Evolutionary conservation across 2,113 vertebrate genomes (phyloP).

Genomic region (Dasyprocta punctata): DNA sequence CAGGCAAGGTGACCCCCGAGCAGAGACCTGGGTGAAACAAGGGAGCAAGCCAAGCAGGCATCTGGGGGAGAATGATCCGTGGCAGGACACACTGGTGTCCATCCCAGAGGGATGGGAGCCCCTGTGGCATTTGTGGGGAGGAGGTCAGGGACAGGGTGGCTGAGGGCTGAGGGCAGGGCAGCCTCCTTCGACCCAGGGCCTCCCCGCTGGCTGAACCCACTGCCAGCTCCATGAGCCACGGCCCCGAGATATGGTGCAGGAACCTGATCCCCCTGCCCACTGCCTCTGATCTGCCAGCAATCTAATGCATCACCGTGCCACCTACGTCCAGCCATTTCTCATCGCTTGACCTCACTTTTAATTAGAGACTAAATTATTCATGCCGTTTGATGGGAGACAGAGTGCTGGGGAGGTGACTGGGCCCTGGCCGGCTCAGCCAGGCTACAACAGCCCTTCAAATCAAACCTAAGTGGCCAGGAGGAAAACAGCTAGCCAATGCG

Average conservation of each 20-base stretch:
- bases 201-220: background rate
- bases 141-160: background rate
- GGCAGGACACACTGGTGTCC: background rate
- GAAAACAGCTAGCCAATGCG: slow-evolving; percentile 82
- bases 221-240: fast-evolving
- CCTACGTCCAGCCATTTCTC: slow-evolving; percentile 87
- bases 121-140: fast-evolving
- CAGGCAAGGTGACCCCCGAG: background rate
- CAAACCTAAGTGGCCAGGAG: slow-evolving; percentile 84
- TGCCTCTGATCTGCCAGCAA: slow-evolving; percentile 80
- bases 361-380: slow-evolving; percentile 94
- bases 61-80: background rate
- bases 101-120: background rate
- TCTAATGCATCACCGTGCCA: slow-evolving; percentile 83
- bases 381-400: slow-evolving; percentile 87
- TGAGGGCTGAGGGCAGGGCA: background rate
- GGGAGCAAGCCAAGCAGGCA: background rate
- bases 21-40: background rate
- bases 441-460: slow-evolving; percentile 84
- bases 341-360: slow-evolving; percentile 93
- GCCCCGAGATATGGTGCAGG: slow-evolving; percentile 63
- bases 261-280: slow-evolving; percentile 70
- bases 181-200: fast-evolving
- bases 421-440: slow-evolving; percentile 80
- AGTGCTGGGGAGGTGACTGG: slow-evolving; percentile 82